These are phyloP conservation scores for Myotis vivesi DNA, from an alignment of 2,797 vertebrate species.

Conservation along the genomic window DNA sequence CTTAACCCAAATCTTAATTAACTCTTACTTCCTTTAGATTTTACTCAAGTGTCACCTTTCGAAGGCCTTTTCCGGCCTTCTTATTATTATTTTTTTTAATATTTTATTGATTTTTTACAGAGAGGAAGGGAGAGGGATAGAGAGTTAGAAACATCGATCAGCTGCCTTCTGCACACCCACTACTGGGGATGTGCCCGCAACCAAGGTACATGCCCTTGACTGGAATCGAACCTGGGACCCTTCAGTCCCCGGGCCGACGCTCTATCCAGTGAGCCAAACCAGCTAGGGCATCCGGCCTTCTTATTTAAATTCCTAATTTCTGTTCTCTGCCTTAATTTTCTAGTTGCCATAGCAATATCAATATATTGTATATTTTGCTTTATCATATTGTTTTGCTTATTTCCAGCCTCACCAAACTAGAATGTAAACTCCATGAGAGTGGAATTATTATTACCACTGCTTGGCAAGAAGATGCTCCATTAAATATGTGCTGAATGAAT, in stretches of 20 bases:
- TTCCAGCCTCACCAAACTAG: not conserved
- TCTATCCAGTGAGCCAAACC: too few species aligned
- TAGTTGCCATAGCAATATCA: not conserved
- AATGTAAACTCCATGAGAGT: not conserved
- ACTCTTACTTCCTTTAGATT: not conserved
- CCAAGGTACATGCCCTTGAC: too few species aligned
- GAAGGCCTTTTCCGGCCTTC: not conserved
- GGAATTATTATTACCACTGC: not conserved
- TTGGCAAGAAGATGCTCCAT: not conserved
- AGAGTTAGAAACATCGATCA: too few species aligned
- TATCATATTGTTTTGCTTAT: not conserved
- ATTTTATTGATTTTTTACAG: too few species aligned
- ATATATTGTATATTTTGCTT: not conserved
- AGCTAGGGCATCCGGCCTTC: too few species aligned
- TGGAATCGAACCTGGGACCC: too few species aligned
- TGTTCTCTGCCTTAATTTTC: not conserved
- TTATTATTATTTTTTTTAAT: too few species aligned
- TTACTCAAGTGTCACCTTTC: not conserved
- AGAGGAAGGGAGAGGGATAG: too few species aligned
- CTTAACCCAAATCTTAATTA: not conserved
- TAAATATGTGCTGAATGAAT: conserved; percentile 17
- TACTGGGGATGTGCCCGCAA: too few species aligned
- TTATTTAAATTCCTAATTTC: conserved; percentile 1
- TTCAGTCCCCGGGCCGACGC: too few species aligned
- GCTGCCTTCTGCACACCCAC: too few species aligned